Base-by-base conservation (phyloP, 1,140 invertebrate species). In the Neodiprion virginianus region DNA sequence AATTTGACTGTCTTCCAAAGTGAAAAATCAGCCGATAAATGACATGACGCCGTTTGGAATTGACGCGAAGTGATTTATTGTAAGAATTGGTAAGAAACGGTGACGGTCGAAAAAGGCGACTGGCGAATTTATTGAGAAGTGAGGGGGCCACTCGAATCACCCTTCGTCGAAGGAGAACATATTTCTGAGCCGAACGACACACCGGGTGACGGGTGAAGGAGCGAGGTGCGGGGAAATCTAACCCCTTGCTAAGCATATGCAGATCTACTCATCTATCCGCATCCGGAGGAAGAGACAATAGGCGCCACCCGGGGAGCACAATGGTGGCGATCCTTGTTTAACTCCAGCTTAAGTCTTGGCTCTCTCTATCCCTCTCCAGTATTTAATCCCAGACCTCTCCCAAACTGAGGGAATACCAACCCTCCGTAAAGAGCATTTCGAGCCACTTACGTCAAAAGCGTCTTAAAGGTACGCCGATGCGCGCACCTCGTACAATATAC, bases 251-350 rank as follows among this genome's bases (percentile, higher is more conserved):
- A 89, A 89, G 85, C 86, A 87, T 89, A 89, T 89, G 88, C 86
- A 88, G 88, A 89, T 89, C 88, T 84, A 89, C 88, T 89, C 87
- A 85, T 89, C 85, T 87, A 73, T 79, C 75, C 71, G 72, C 71
- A 50, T 48, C 66, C 61, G 69, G 68, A 87, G 86, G 84, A 82
- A 81, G 83, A 89, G 82, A 89, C 88, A 89, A 89, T 88, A 80
- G 77, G 81, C 77, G 79, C 74, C 85, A 79, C 79, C 79, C 76
- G 82, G 70, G 69, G 14, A 49, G 84, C 84, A 88, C 88, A 89
- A 89, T 89, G 85, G 83, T 82, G 78, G 79, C 85, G 86, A 88
- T 87, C 86, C 88, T 88, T 88, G 86, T 88, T 88, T 89, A 89
- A 89, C 88, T 85, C 88, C 87, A 86, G 88, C 88, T 89, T 87